These are phyloP conservation scores for Strigamia maritima DNA, from an alignment of 2,888 invertebrate species.

Conservation along the genomic window DNA sequence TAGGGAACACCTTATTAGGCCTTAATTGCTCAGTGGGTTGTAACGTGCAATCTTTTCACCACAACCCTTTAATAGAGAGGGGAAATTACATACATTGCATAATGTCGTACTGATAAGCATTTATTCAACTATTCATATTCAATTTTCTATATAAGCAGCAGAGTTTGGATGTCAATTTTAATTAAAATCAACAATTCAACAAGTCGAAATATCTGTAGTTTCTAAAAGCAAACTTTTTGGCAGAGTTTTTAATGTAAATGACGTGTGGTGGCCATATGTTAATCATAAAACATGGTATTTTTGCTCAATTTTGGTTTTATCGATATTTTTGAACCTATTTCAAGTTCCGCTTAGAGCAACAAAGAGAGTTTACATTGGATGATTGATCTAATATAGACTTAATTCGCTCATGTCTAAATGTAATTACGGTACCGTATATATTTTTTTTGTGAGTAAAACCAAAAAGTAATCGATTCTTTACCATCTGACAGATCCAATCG, in stretches of 20 bases:
- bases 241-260: neutral
- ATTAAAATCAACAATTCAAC: neutral
- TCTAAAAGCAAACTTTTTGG: neutral
- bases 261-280: neutral
- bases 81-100: neutral
- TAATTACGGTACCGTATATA: neutral
- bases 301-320: neutral
- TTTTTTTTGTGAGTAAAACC: neutral
- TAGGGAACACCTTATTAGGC: neutral
- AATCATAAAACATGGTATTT: neutral
- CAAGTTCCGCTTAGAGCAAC: neutral
- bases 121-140: neutral
- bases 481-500: neutral
- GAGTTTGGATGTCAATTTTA: neutral
- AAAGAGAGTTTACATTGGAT: neutral
- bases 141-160: neutral
- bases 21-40: constrained; percentile 16
- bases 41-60: constrained; percentile 2
- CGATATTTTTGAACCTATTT: neutral
- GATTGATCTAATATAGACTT: constrained; percentile 10
- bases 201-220: neutral
- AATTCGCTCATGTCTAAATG: neutral
- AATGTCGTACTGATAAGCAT: neutral
- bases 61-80: neutral
- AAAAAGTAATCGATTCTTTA: neutral